Conservation (phyloP, 2,797 vertebrate genomes). For the Crenuchus spilurus region DNA sequence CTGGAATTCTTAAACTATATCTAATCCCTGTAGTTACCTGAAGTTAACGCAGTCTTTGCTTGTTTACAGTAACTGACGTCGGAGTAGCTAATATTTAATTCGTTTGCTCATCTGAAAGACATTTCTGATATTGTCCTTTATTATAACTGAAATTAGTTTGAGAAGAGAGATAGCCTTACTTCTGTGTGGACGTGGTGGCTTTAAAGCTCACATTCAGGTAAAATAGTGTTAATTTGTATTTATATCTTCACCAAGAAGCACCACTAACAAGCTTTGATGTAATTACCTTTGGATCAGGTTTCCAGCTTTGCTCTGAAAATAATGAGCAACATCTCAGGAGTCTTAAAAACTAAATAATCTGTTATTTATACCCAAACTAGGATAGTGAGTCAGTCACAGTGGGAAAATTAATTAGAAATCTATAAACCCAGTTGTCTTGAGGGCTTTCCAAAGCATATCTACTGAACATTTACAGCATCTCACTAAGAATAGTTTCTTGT, state of each 20-base stretch:
- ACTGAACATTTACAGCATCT: neutral
- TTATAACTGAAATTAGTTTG: neutral
- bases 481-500: neutral
- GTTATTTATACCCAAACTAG: too few species aligned
- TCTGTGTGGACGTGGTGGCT: slow-evolving; percentile 16
- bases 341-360: too few species aligned
- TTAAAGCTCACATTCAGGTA: neutral
- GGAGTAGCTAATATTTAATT: too few species aligned
- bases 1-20: neutral
- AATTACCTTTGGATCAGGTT: slow-evolving; percentile 9
- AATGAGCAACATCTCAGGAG: slow-evolving; percentile 40
- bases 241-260: too few species aligned
- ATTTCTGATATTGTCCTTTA: neutral
- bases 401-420: too few species aligned
- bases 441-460: slow-evolving; percentile 19
- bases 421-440: neutral
- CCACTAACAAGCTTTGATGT: too few species aligned
- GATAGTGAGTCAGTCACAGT: too few species aligned
- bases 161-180: neutral
- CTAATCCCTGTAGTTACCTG: too few species aligned
- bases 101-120: neutral
- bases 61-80: too few species aligned
- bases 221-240: too few species aligned
- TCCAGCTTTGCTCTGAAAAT: slow-evolving; percentile 30
- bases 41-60: too few species aligned